phyloP scores from a whole-genome alignment of 2,113 vertebrate species.

The Trochalopteron elliotii region DNA sequence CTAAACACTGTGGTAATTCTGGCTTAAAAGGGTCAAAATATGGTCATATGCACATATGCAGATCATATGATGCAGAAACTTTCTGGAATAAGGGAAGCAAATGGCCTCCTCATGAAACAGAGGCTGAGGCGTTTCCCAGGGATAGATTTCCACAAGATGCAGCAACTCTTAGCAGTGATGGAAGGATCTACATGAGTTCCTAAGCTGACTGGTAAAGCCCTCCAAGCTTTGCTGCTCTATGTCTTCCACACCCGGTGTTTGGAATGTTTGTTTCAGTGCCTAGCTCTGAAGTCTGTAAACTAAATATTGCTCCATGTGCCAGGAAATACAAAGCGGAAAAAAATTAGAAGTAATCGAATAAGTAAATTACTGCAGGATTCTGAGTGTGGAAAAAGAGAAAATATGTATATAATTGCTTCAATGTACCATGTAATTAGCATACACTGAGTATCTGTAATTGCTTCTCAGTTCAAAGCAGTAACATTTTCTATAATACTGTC shows the following conservation, averaged over 20 bases:
- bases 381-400: not conserved
- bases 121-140: not conserved
- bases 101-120: rapidly evolving
- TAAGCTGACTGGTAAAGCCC: not conserved
- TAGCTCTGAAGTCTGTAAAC: not conserved
- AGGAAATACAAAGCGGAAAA: not conserved
- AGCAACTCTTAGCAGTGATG: not conserved
- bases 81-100: not conserved
- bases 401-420: not conserved
- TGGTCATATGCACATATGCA: not conserved
- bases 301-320: not conserved
- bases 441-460: not conserved
- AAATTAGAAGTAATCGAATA: not conserved
- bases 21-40: not conserved
- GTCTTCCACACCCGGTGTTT: not conserved
- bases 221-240: not conserved
- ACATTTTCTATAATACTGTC: not conserved
- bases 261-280: not conserved
- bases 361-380: not conserved
- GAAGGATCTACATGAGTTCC: not conserved
- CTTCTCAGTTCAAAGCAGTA: slow-evolving; percentile 2
- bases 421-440: not conserved
- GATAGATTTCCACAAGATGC: not conserved
- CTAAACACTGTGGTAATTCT: not conserved
- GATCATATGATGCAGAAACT: not conserved